Evolutionary conservation across 2,113 vertebrate genomes (phyloP).

Genomic region (Larimichthys polyactis): DNA sequence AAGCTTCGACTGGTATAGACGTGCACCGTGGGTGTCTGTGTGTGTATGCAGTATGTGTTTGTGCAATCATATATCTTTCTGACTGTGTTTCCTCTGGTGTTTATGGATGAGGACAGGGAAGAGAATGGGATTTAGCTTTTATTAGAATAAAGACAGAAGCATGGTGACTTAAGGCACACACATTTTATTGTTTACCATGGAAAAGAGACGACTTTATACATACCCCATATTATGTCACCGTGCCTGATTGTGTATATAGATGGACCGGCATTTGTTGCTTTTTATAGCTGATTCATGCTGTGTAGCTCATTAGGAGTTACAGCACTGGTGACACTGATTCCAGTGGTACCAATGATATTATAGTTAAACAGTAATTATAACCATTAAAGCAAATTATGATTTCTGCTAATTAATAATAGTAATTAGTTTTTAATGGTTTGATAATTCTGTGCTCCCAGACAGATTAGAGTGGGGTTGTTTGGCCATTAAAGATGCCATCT

Average conservation of each 20-base stretch:
- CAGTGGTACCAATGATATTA: neutral
- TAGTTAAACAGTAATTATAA: constrained; percentile 12
- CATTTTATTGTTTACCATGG: neutral
- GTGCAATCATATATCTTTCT: constrained; percentile 9
- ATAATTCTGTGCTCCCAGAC: neutral
- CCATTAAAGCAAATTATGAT: constrained; percentile 1
- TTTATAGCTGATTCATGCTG: constrained; percentile 5
- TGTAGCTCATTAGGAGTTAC: constrained; percentile 3
- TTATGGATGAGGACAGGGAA: constrained; percentile 5
- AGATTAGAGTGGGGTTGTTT: constrained; percentile 26
- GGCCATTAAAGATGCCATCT: constrained; percentile 30
- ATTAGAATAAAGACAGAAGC: neutral
- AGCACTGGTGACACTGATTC: constrained; percentile 4
- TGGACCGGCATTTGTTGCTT: neutral
- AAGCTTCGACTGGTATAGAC: neutral
- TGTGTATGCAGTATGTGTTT: constrained; percentile 3
- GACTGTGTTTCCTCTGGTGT: neutral
- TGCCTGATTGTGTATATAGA: no score
- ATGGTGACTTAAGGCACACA: neutral
- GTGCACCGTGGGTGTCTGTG: neutral
- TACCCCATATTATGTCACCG: no score
- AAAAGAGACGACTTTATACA: neutral
- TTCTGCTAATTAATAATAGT: constrained; percentile 36
- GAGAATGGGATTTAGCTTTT: constrained; percentile 5
- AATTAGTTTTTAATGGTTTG: constrained; percentile 42